Conservation (phyloP, 2,888 invertebrate genomes). For the Folsomia candida region DNA sequence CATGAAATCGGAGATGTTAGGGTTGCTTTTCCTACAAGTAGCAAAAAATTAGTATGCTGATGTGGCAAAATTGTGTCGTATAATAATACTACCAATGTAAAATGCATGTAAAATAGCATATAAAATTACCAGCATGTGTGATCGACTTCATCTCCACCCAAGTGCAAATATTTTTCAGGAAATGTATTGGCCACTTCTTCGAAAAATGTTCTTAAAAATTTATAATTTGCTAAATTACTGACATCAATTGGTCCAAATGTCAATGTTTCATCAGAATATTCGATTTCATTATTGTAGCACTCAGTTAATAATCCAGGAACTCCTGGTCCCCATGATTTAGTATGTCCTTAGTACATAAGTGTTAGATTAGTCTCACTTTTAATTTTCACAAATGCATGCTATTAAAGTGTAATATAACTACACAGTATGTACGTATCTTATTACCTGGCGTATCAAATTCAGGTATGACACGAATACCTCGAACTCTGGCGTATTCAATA, state of each 20-base stretch:
- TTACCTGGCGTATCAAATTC: constrained; percentile 89
- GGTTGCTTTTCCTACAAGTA: constrained; percentile 63
- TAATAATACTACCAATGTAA: no score
- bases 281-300: constrained; percentile 61
- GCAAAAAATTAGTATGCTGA: not conserved
- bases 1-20: constrained; percentile 65
- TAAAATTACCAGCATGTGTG: constrained; percentile 72
- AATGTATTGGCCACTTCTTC: constrained; percentile 67
- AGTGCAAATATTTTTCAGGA: constrained; percentile 77
- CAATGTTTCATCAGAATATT: constrained; percentile 59
- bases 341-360: constrained; percentile 63
- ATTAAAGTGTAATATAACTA: not conserved
- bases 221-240: constrained; percentile 63
- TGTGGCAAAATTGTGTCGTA: not conserved
- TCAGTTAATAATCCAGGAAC: constrained; percentile 70
- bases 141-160: constrained; percentile 89
- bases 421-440: not conserved
- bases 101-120: not conserved
- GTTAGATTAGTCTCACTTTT: not conserved
- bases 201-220: constrained; percentile 66
- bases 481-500: constrained; percentile 71
- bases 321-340: constrained; percentile 78
- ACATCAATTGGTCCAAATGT: constrained; percentile 79
- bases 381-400: no score
- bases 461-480: constrained; percentile 81